Percentiles rank a stretch among this genome's conserved stretches.
Evolutionary conservation across 2,113 vertebrate genomes (phyloP).

Genomic region (Dipodomys ordii): DNA sequence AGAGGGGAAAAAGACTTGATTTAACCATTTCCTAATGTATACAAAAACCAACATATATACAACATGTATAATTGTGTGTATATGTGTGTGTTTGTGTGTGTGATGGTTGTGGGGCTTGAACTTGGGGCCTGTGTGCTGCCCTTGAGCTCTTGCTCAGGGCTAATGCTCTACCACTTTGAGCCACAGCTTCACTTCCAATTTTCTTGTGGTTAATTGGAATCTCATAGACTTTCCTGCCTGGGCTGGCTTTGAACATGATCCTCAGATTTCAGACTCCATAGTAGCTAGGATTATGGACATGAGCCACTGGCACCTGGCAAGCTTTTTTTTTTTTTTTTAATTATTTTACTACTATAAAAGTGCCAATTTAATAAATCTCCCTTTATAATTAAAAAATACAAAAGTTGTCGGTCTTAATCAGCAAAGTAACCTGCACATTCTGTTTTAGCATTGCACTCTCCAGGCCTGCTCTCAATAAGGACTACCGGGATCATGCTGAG

Average conservation of each 20-base stretch:
- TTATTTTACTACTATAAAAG: neutral
- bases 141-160: too few relatives aligned
- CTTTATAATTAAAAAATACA: neutral
- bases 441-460: slow-evolving; percentile 90
- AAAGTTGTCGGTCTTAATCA: neutral
- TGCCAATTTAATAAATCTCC: neutral
- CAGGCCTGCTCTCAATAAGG: slow-evolving; percentile 92
- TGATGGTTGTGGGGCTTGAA: too few relatives aligned
- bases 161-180: too few relatives aligned
- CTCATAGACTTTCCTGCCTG: neutral
- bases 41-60: too few relatives aligned
- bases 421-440: slow-evolving; percentile 35
- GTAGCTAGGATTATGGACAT: neutral
- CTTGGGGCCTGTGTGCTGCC: too few relatives aligned
- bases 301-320: neutral
- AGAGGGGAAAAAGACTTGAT: neutral
- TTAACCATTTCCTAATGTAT: too few relatives aligned
- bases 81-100: too few relatives aligned
- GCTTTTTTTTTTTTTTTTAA: too few relatives aligned
- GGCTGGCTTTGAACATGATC: neutral
- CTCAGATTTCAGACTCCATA: neutral
- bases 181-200: too few relatives aligned
- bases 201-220: too few relatives aligned
- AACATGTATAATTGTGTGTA: too few relatives aligned
- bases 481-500: slow-evolving; percentile 96